These are phyloP conservation scores for Aphrophora alni DNA, from an alignment of 2,888 invertebrate genomes.

Conservation along the genomic window DNA sequence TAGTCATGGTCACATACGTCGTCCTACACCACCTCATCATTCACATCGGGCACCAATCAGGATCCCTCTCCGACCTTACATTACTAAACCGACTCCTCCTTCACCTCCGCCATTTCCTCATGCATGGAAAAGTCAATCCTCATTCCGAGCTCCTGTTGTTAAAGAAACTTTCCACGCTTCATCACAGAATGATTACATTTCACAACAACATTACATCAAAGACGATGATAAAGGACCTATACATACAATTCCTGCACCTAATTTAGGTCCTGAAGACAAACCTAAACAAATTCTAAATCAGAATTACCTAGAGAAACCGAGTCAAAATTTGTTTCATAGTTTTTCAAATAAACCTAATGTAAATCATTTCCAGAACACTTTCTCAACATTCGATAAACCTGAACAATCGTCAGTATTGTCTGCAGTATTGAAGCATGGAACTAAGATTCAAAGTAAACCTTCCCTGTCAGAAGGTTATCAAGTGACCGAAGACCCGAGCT, in stretches of 20 bases:
- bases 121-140: constrained; percentile 38
- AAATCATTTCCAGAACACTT: constrained; percentile 40
- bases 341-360: not conserved
- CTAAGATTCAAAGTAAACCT: not conserved
- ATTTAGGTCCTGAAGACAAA: constrained; percentile 64
- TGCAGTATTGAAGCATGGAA: constrained; percentile 44
- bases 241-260: constrained; percentile 86
- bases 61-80: constrained; percentile 54
- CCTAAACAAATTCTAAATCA: constrained; percentile 34
- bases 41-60: constrained; percentile 52
- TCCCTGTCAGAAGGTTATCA: constrained; percentile 56
- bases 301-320: constrained; percentile 47
- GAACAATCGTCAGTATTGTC: constrained; percentile 26
- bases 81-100: constrained; percentile 52
- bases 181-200: constrained; percentile 33
- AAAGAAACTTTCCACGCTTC: constrained; percentile 46
- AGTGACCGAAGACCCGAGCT: constrained; percentile 62
- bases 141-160: constrained; percentile 45
- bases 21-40: constrained; percentile 53
- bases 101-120: constrained; percentile 49
- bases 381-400: not conserved
- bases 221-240: constrained; percentile 70
- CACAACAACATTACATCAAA: constrained; percentile 37
- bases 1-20: constrained; percentile 55
- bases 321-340: constrained; percentile 41